Conservation (phyloP, 2,888 invertebrate species). For the Bombylius major region DNA sequence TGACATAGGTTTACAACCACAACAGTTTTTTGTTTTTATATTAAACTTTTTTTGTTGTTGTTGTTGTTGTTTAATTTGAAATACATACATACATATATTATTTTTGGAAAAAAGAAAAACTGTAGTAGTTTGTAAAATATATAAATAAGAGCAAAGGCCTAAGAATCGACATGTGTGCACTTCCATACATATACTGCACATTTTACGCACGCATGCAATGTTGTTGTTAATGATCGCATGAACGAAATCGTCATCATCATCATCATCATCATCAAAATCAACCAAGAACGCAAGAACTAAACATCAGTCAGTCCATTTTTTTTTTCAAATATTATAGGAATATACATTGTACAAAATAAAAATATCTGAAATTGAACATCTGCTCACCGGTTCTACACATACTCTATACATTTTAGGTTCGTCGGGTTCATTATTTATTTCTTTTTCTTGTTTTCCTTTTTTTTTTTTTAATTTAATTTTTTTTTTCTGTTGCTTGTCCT, state of each 20-base stretch:
- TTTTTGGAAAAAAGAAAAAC: no score
- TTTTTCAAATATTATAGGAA: no score
- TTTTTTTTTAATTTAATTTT: background rate
- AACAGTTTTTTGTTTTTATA: no score
- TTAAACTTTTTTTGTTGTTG: no score
- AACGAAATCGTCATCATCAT: background rate
- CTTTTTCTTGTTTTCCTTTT: background rate
- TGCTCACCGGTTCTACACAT: constrained; percentile 6
- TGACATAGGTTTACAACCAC: no score
- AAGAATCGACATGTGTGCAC: background rate
- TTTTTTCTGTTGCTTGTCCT: background rate
- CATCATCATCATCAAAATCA: no score
- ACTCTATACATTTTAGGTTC: background rate
- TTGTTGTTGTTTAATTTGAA: no score
- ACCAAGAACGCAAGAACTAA: no score
- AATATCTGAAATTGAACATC: constrained; percentile 8
- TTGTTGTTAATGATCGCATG: background rate
- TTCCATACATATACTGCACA: background rate
- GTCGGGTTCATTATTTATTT: background rate
- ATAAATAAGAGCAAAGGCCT: background rate
- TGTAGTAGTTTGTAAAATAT: no score
- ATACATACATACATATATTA: no score
- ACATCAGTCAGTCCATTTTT: no score
- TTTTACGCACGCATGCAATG: background rate
- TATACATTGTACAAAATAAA: background rate